Conservation (phyloP, 1,140 invertebrate genomes). For the Dendrolimus punctatus region DNA sequence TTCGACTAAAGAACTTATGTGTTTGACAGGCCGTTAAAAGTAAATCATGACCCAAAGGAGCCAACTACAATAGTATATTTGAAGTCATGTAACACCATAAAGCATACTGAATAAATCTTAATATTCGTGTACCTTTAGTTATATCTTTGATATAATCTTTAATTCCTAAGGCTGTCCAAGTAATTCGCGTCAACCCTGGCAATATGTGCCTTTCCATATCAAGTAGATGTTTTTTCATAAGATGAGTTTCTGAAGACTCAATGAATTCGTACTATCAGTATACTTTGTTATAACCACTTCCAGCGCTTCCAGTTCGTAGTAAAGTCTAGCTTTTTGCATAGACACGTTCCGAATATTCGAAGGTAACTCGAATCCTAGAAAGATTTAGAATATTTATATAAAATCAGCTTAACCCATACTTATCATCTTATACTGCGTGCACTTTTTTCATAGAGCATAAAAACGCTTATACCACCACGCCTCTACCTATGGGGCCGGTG, state of each 20-base stretch:
- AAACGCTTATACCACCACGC: too few species aligned
- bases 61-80: too few species aligned
- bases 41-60: too few species aligned
- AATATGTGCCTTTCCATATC: constrained; percentile 85
- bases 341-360: constrained; percentile 77
- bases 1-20: too few species aligned
- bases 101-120: too few species aligned
- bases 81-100: too few species aligned
- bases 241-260: constrained; percentile 78
- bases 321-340: constrained; percentile 79
- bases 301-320: constrained; percentile 75
- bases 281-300: constrained; percentile 75
- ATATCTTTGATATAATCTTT: constrained; percentile 76
- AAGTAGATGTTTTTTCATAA: constrained; percentile 78
- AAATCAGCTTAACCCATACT: too few species aligned
- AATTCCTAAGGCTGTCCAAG: constrained; percentile 89
- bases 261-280: constrained; percentile 72
- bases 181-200: constrained; percentile 84
- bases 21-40: too few species aligned
- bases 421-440: too few species aligned
- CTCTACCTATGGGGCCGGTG: too few species aligned
- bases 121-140: constrained; percentile 38
- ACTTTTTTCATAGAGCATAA: too few species aligned
- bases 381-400: too few species aligned
- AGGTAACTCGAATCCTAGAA: constrained; percentile 78